Evolutionary conservation across 2,888 invertebrate genomes (phyloP).

Genomic region (Glomeris marginata): DNA sequence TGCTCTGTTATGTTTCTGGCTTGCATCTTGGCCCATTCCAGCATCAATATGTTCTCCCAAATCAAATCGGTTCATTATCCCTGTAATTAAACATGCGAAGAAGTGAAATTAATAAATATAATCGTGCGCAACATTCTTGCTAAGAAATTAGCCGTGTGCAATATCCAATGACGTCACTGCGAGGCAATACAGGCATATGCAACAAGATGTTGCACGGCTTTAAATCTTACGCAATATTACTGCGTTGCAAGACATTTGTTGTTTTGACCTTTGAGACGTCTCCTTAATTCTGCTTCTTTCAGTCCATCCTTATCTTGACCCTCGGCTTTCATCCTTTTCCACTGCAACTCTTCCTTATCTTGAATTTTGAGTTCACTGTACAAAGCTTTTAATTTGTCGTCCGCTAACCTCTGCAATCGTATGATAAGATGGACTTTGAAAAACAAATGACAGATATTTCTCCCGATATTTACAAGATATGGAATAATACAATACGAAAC

Average conservation of each 20-base stretch:
- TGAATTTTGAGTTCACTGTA: conserved; percentile 80
- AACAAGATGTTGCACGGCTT: too few species aligned
- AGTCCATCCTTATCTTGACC: conserved; percentile 75
- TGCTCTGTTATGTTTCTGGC: conserved; percentile 41
- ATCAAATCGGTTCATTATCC: conserved; percentile 64
- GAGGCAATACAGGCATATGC: too few species aligned
- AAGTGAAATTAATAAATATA: not conserved
- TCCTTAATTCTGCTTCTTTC: conserved; percentile 61
- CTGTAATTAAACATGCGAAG: conserved; percentile 26
- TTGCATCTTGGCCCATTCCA: conserved; percentile 29
- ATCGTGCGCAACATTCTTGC: too few species aligned
- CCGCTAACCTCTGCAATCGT: conserved; percentile 55
- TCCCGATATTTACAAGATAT: not conserved
- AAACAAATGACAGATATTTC: conserved; percentile 15
- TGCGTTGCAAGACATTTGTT: too few species aligned
- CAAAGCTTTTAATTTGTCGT: conserved; percentile 66
- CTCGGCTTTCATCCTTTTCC: conserved; percentile 64
- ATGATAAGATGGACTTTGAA: conserved; percentile 8
- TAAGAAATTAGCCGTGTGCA: too few species aligned
- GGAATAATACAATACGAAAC: conserved; percentile 34
- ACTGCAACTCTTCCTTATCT: conserved; percentile 76
- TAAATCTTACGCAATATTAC: too few species aligned
- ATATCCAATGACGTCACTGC: too few species aligned
- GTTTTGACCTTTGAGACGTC: conserved; percentile 49
- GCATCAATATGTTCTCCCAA: conserved; percentile 65